Percentiles rank a stretch among this genome's conserved stretches.
These are phyloP conservation scores for Scaptomyza hsui DNA, from an alignment of 1,140 invertebrate genomes.

Conservation along the genomic window DNA sequence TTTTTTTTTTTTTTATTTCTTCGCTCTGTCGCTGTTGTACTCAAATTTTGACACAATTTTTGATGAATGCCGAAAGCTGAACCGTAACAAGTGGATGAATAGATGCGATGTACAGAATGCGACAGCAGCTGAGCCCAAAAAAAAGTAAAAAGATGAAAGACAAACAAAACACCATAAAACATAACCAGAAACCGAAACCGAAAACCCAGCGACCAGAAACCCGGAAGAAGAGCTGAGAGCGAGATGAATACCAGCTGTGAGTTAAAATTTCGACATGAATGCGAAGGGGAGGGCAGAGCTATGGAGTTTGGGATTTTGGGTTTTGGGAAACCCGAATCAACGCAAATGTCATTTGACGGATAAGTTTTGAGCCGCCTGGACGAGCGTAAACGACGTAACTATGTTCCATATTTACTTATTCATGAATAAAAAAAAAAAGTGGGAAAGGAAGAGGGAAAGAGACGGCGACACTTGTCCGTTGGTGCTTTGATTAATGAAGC, in stretches of 20 bases:
- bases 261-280: neutral
- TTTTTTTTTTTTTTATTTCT: neutral
- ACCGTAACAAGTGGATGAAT: slow-evolving; percentile 58
- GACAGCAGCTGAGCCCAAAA: slow-evolving; percentile 26
- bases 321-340: slow-evolving; percentile 69
- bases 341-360: slow-evolving; percentile 79
- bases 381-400: slow-evolving; percentile 56
- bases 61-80: slow-evolving; percentile 75
- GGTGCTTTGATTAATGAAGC: slow-evolving; percentile 77
- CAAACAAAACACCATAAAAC: slow-evolving; percentile 45
- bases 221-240: neutral
- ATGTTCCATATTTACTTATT: slow-evolving; percentile 79
- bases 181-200: neutral
- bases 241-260: slow-evolving; percentile 3
- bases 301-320: neutral
- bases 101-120: slow-evolving; percentile 7
- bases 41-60: slow-evolving; percentile 78
- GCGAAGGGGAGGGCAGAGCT: neutral
- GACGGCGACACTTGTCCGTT: slow-evolving; percentile 15
- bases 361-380: slow-evolving; percentile 64
- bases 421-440: slow-evolving; percentile 42
- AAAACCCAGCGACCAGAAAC: neutral
- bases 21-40: slow-evolving; percentile 31
- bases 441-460: slow-evolving; percentile 15
- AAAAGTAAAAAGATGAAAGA: slow-evolving; percentile 35